These are phyloP conservation scores for Probosciger aterrimus DNA, from an alignment of 2,113 vertebrate species.

Conservation along the genomic window DNA sequence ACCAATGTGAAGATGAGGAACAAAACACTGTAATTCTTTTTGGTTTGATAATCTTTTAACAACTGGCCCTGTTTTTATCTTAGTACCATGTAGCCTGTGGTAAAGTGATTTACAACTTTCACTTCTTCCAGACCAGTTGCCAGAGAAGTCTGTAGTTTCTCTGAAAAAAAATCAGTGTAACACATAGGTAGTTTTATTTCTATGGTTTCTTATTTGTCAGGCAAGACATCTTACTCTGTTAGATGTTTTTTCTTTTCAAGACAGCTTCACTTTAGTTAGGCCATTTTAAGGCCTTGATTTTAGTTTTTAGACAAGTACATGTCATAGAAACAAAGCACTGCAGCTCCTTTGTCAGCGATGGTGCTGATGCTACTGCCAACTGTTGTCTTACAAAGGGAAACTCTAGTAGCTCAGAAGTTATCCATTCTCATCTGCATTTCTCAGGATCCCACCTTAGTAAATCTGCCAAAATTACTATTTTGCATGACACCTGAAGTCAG, in stretches of 20 bases:
- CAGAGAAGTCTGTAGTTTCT: not conserved
- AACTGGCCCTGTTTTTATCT: not conserved
- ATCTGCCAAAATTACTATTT: not conserved
- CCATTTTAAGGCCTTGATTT: not conserved
- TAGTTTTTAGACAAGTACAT: not conserved
- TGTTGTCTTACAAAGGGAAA: not conserved
- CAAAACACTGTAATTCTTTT: not conserved
- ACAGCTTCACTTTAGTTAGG: not conserved
- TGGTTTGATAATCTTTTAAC: not conserved
- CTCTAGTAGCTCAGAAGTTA: not conserved
- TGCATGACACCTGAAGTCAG: not conserved
- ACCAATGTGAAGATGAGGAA: not conserved
- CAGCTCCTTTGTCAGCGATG: not conserved
- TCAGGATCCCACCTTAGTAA: not conserved
- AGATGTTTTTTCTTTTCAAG: not conserved
- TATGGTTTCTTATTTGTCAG: not conserved
- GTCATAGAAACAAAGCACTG: not conserved
- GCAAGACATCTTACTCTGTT: not conserved
- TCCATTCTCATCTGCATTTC: not conserved
- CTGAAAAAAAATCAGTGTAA: not conserved
- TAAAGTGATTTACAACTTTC: not conserved
- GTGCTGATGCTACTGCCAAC: not conserved
- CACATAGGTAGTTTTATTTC: accelerated
- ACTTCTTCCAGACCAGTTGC: not conserved
- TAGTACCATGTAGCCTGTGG: not conserved